Base-by-base conservation (phyloP, 2,888 invertebrate species). In the Amphimallon solstitiale region DNA sequence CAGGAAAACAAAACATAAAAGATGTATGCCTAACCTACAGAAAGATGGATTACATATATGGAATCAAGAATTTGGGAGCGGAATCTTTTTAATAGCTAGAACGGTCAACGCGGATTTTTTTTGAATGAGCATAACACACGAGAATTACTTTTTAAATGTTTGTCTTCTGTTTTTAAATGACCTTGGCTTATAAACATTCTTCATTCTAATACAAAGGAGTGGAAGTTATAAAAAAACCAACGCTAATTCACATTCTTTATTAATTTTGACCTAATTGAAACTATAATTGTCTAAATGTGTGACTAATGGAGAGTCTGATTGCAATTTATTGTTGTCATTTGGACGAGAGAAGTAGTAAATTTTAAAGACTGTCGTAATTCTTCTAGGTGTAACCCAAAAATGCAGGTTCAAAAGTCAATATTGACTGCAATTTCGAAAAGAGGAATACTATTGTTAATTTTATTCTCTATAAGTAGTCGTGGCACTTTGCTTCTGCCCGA, bases 1-100 rank as follows among this genome's bases (percentile, higher is more conserved):
- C 23, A 54, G 12, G n/a, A 19, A 12, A 29, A 29, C 5, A 29
- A 29, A 29, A n/a, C n/a, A 29, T 23, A 23, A 23, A 23, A 23
- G 2, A 23, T 29, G 29, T 29, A 29, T 29, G 9, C 2, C 34
- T 23, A 29, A 14, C 15, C 14, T 49, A 49, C 15, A 49, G 15
- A 29, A n/a, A n/a, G 34, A 49, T 29, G 14, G 15, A 49, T 49
- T 49, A 49, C n/a, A 23, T 21, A 48, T 12, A 48, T 14, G 12
- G 21, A 51, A 34, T 29, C 37, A 23, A 40, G 56, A 59, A 59
- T 59, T 59, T 59, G 43, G 56, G 56, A 59, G 56, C 29, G 34
- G 56, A 29, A 14, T 45, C 17, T 59, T 56, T 40, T 38, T 40
- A 12, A 14, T 29, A 23, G 14, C 3, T 21, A 40, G n/a, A 2